phyloP scores from a whole-genome alignment of 2,888 invertebrate genomes.

The Trissonchulus sp. region DNA sequence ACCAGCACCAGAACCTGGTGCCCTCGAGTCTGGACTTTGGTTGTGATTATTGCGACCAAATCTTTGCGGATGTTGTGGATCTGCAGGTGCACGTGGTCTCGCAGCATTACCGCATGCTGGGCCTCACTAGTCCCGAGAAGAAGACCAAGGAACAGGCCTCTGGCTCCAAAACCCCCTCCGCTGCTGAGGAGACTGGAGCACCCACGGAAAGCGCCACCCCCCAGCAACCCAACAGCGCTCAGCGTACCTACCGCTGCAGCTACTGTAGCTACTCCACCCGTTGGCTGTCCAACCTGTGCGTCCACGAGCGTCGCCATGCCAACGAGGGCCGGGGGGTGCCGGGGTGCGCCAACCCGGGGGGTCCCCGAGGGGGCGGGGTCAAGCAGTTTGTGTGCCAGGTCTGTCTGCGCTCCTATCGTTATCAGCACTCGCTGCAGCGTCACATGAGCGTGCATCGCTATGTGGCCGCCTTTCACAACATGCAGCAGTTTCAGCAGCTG shows the following conservation, averaged over 20 bases:
- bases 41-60: slow-evolving; percentile 53
- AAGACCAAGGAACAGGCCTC: too few species aligned
- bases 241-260: slow-evolving; percentile 68
- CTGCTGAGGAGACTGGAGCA: too few species aligned
- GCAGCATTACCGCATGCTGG: too few species aligned
- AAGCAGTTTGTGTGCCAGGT: slow-evolving; percentile 49
- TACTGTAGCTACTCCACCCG: slow-evolving; percentile 82
- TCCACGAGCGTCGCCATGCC: slow-evolving; percentile 79
- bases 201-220: too few species aligned
- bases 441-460: slow-evolving; percentile 49
- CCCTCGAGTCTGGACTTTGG: slow-evolving; percentile 21
- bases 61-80: slow-evolving; percentile 52
- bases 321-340: slow-evolving; percentile 43
- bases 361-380: slow-evolving; percentile 37
- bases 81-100: slow-evolving; percentile 57
- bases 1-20: too few species aligned
- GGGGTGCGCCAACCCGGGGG: slow-evolving; percentile 24
- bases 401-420: slow-evolving; percentile 52
- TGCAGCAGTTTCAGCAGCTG: background rate
- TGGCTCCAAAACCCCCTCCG: too few species aligned
- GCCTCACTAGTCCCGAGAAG: too few species aligned
- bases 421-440: slow-evolving; percentile 49
- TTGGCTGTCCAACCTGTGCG: slow-evolving; percentile 79
- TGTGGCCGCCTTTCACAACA: slow-evolving; percentile 32
- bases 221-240: too few species aligned